These are phyloP conservation scores for Druceiella hillmani DNA, from an alignment of 2,888 invertebrate species.

Conservation along the genomic window DNA sequence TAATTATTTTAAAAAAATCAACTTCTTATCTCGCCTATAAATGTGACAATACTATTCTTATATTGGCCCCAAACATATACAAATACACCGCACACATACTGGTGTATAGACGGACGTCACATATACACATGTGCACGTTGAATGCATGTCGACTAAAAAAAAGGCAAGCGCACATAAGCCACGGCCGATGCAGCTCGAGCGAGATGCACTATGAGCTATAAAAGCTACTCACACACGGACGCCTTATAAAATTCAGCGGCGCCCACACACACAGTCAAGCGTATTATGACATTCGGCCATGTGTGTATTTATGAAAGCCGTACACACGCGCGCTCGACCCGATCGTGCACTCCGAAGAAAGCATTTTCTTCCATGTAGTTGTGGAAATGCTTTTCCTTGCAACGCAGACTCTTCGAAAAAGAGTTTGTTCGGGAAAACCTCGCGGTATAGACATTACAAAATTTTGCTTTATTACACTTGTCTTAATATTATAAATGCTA, in stretches of 20 bases:
- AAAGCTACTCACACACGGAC: conserved; percentile 39
- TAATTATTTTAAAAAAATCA: no score
- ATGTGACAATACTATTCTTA: no score
- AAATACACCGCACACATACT: conserved; percentile 46
- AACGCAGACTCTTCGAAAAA: conserved; percentile 49
- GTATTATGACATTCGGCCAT: no score
- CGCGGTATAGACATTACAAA: conserved; percentile 54
- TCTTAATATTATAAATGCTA: no score
- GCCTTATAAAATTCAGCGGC: no score
- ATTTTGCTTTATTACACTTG: no score
- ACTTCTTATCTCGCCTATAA: no score
- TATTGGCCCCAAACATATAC: no score
- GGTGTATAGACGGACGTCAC: conserved; percentile 35
- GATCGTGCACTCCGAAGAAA: conserved; percentile 43
- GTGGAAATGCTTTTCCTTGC: conserved; percentile 54
- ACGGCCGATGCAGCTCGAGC: conserved; percentile 51
- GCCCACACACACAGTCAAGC: no score
- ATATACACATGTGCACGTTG: conserved; percentile 33
- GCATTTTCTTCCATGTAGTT: conserved; percentile 48
- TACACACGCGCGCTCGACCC: conserved; percentile 31
- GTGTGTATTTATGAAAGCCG: conserved; percentile 10
- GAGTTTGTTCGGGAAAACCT: conserved; percentile 55
- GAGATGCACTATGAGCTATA: conserved; percentile 54
- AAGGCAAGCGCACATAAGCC: conserved; percentile 51
- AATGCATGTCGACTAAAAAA: no score